phyloP scores from a whole-genome alignment of 2,797 vertebrate genomes.

The Cynodonichthys magdalenae region DNA sequence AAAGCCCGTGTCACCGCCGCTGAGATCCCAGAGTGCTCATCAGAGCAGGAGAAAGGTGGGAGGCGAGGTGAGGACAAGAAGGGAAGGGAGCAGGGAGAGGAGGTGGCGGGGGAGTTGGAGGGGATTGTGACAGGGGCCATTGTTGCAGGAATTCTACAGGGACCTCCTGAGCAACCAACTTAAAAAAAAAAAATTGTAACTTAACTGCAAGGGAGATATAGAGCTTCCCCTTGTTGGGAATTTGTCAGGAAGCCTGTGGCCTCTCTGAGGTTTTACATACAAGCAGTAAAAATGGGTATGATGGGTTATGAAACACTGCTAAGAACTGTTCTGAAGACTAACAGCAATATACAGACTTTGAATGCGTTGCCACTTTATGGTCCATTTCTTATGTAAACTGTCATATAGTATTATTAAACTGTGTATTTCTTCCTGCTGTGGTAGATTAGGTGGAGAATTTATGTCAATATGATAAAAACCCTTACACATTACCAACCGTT shows the following conservation, averaged over 20 bases:
- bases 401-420: too few species aligned
- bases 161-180: conserved; percentile 56
- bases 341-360: too few species aligned
- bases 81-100: conserved; percentile 11
- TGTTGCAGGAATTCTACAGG: conserved; percentile 60
- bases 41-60: conserved; percentile 46
- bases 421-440: too few species aligned
- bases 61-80: conserved; percentile 20
- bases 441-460: neutral
- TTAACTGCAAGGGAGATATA: conserved; percentile 44
- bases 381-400: too few species aligned
- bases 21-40: conserved; percentile 66
- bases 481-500: neutral
- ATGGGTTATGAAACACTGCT: neutral
- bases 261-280: conserved; percentile 32
- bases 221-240: conserved; percentile 28
- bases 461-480: neutral
- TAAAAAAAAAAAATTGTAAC: conserved; percentile 52
- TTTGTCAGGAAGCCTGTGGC: conserved; percentile 31
- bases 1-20: conserved; percentile 60
- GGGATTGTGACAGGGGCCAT: conserved; percentile 48
- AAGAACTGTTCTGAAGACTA: neutral
- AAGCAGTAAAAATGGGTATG: neutral
- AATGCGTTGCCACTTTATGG: too few species aligned
- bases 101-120: conserved; percentile 32